phyloP scores from a whole-genome alignment of 2,797 vertebrate genomes.

The Tragelaphus oryx region DNA sequence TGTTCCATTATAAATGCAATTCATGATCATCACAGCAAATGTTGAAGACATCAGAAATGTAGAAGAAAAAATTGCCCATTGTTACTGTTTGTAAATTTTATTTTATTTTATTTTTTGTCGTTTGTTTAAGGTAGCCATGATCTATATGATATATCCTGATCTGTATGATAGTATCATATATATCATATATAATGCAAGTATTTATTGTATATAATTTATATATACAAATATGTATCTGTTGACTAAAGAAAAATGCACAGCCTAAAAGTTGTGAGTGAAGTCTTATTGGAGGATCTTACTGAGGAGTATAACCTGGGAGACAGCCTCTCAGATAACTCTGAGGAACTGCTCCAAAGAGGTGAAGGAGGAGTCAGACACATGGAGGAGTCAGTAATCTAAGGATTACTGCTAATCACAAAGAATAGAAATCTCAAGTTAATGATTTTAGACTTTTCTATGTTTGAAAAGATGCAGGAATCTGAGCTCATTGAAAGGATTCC shows the following conservation, averaged over 20 bases:
- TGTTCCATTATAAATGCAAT: neutral
- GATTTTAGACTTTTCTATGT: neutral
- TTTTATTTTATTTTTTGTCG: neutral
- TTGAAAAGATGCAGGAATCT: neutral
- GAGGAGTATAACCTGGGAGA: neutral
- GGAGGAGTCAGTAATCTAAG: no score
- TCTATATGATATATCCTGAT: neutral
- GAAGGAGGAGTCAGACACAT: neutral
- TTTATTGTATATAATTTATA: neutral
- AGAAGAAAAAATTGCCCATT: neutral
- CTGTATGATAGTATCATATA: neutral
- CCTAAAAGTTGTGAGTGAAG: neutral
- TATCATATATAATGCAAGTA: neutral
- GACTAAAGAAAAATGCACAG: neutral
- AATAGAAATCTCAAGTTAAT: neutral
- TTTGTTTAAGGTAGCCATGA: neutral
- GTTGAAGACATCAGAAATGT: neutral
- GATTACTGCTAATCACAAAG: neutral
- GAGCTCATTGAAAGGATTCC: neutral
- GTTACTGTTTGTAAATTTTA: neutral
- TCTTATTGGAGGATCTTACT: neutral
- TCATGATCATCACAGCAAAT: neutral
- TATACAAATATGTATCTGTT: neutral
- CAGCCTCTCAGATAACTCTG: neutral
- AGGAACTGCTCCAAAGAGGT: neutral